Conservation (phyloP, 2,113 vertebrate genomes). For the Theristicus caerulescens region DNA sequence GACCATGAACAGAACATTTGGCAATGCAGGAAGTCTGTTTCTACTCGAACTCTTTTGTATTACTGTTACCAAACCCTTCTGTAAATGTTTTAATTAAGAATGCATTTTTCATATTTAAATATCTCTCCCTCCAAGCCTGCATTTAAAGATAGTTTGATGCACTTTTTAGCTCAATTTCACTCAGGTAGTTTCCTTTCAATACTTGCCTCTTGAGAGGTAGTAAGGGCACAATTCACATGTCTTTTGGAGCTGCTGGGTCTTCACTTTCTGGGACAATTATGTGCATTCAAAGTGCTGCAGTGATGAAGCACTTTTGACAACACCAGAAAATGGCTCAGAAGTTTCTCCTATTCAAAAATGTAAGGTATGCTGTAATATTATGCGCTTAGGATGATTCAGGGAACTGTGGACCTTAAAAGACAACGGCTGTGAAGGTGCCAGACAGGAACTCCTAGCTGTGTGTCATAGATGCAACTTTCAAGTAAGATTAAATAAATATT, state of each 20-base stretch:
- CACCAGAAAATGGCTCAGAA: constrained; percentile 70
- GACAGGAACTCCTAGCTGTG: background rate
- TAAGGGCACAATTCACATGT: constrained; percentile 72
- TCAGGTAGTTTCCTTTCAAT: constrained; percentile 58
- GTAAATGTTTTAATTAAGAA: background rate
- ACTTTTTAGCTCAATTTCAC: background rate
- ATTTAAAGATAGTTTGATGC: background rate
- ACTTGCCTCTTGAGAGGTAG: constrained; percentile 80
- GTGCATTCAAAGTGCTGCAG: background rate
- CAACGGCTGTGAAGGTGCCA: background rate
- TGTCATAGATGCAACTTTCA: background rate
- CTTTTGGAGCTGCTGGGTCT: constrained; percentile 35
- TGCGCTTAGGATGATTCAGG: background rate
- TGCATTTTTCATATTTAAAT: background rate
- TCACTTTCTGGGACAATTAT: background rate
- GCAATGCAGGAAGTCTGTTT: background rate
- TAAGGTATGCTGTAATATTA: background rate
- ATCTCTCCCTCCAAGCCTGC: background rate
- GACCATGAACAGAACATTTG: background rate
- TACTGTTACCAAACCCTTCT: background rate
- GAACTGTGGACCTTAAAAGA: background rate
- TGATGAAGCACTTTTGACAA: constrained; percentile 76
- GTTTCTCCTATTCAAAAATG: constrained; percentile 5
- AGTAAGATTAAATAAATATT: background rate
- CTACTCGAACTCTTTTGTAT: background rate